Base-by-base conservation (phyloP, 2,797 vertebrate genomes). In the Sebastes aleutianus region DNA sequence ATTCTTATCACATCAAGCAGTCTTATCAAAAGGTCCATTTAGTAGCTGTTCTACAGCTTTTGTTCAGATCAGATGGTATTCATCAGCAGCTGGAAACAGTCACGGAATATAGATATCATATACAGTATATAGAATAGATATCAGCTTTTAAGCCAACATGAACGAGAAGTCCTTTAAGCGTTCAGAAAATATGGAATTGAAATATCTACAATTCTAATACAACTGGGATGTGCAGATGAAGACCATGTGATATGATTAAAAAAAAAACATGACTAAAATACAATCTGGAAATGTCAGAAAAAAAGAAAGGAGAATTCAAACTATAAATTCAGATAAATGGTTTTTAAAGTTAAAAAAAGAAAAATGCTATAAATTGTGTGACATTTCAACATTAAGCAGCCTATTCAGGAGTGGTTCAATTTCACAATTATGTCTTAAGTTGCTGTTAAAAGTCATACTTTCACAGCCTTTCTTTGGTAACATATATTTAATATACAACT, bases 371-470 rank as follows among this genome's bases (percentile, higher is more conserved):
- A 29, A 16, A 29, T 27, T 16, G 3, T 59, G 26, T 7, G 14
- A 29, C 10, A 58, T 27, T 14, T 58, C 20, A 50, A 29, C 7
- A 29, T 29, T 29, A 50, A 11, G 10, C 59, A 32, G 36, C 7
- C 8, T 18, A 29, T 27, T 59, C 57, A 27, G 0, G 0, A 18
- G 26, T 1, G 26, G 26, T 26, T 58, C 0, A 58, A 26, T 58
- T 61, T 61, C 8, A 61, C 27, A 61, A 61, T 59, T 20, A 3
- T 3, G 27, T 31, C 16, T 61, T 3, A 9, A 61, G 16, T 61
- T 61, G 16, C 27, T 31, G 8, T 61, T 61, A 29, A 61, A 61
- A 31, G 2, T 31, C 7, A 8, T 29, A 16, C 1, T 61, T n/a
- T 29, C 26, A 29, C 16, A 0, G 57, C 16, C 43, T 50, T 53